These are phyloP conservation scores for Egretta garzetta DNA, from an alignment of 2,113 vertebrate species.

Conservation along the genomic window DNA sequence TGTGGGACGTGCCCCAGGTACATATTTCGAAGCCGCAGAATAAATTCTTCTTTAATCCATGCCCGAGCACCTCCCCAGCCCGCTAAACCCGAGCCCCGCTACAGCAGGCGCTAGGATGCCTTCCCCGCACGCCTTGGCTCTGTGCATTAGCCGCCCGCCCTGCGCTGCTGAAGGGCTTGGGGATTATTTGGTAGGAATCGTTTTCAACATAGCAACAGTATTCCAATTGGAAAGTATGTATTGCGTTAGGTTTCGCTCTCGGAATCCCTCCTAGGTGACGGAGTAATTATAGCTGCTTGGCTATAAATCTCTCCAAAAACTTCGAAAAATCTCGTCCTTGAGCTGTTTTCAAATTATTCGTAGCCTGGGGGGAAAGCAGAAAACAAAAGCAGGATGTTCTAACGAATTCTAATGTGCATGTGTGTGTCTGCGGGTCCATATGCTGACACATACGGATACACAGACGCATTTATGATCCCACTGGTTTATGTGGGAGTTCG, in stretches of 20 bases:
- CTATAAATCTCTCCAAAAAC: not conserved
- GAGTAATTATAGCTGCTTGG: not conserved
- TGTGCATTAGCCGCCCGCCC: not conserved
- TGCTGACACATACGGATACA: not conserved
- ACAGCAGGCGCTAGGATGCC: not conserved
- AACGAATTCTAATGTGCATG: not conserved
- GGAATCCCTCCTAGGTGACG: not conserved
- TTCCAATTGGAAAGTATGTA: not conserved
- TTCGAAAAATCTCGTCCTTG: conserved; percentile 3
- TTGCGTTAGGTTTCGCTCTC: not conserved
- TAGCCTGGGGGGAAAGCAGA: not conserved
- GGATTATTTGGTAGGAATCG: not conserved
- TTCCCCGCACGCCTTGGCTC: not conserved
- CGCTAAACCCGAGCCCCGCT: not conserved
- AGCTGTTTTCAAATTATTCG: conserved; percentile 20
- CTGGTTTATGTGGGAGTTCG: not conserved
- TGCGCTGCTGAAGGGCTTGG: not conserved
- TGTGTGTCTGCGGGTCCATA: not conserved
- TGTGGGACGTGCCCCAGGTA: not conserved
- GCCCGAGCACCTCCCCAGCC: not conserved
- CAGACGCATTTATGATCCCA: not conserved
- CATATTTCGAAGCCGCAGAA: not conserved
- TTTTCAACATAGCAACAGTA: conserved; percentile 14
- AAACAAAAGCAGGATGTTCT: conserved; percentile 46
- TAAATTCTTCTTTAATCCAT: not conserved